A percentile compares a stretch with the other conserved stretches of the same genome.
phyloP scores from a whole-genome alignment of 2,113 vertebrate genomes.

The Cryptomyrus ogoouensis region DNA sequence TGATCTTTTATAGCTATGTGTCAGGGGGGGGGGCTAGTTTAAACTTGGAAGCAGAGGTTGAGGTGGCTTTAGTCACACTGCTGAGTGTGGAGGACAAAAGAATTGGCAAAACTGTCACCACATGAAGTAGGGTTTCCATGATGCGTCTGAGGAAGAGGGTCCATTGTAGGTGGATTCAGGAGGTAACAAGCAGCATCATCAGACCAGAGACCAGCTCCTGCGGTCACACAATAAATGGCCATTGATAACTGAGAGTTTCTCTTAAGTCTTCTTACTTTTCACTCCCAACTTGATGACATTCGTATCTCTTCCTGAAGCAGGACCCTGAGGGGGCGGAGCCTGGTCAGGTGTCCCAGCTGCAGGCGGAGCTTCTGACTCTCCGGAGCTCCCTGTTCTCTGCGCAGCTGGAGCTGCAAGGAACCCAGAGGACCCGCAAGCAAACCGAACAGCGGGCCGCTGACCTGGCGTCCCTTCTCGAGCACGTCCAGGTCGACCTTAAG shows the following conservation, averaged over 20 bases:
- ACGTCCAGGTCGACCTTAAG: conserved; percentile 40
- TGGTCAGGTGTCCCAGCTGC: conserved; percentile 26
- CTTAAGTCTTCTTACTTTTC: background rate
- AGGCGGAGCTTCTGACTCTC: conserved; percentile 68
- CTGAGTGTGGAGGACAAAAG: background rate
- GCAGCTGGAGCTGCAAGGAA: conserved; percentile 77
- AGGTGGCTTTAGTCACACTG: background rate
- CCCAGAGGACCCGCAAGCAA: conserved; percentile 66
- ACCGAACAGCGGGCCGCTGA: conserved; percentile 73
- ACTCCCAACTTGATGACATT: background rate
- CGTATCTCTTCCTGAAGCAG: background rate
- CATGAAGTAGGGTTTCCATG: background rate
- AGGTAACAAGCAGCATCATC: background rate
- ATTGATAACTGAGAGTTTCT: background rate
- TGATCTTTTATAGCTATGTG: background rate
- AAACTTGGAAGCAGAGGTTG: background rate
- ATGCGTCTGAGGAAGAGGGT: background rate
- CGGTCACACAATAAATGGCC: background rate
- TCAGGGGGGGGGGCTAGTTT: background rate
- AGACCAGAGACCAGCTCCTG: background rate
- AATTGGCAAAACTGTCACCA: background rate
- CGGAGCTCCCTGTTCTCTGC: conserved; percentile 78
- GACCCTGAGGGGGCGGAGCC: background rate
- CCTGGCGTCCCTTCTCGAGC: conserved; percentile 62
- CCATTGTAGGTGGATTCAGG: background rate